Evolutionary conservation across 2,888 invertebrate genomes (phyloP), one percentile per base, ranked within the genome.

Genomic region (Andricus curvator): DNA sequence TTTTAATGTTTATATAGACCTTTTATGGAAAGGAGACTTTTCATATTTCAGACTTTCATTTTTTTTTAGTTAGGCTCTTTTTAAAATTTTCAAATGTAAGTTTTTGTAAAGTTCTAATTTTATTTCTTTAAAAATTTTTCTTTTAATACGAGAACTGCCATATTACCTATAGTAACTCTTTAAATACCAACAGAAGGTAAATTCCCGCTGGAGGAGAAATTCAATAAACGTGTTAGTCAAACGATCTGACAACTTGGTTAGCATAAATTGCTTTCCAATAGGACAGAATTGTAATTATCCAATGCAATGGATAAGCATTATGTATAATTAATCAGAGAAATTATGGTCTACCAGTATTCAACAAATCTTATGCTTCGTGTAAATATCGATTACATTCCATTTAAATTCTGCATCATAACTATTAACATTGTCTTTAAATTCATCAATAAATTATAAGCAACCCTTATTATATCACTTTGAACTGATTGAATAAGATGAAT

Each of bases 221-320:
- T 20, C 37, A 65, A 33, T 44, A 48, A 48, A 17, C 48, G 9
- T 41, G 20, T 41, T 41, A n/a, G 4, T 67, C 41, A 41, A 56
- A 56, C n/a, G 44, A 67, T 41, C 41, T 67, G 67, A 67, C 22
- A 67, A n/a, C 44, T 22, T 4, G 5, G 22, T 33, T 11, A 67
- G 22, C 15, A 41, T 67, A 13, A 67, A 67, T 67, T 41, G 22
- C 9, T 67, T 22, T 33, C 41, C 37, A 67, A n/a, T 44, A 22
- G 4, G 41, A 67, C 41, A 67, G 67, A 67, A 41, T 13, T 41
- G n/a, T 22, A 67, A 67, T 70, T 70, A 51, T 70, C 22, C 17
- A 25, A 25, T 25, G 25, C 44, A 25, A 44, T 44, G n/a, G 56
- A n/a, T n/a, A n/a, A 56, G 56, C n/a, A n/a, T n/a, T 56, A n/a